Conservation (phyloP, 1,140 invertebrate species). For the Sitophilus oryzae region DNA sequence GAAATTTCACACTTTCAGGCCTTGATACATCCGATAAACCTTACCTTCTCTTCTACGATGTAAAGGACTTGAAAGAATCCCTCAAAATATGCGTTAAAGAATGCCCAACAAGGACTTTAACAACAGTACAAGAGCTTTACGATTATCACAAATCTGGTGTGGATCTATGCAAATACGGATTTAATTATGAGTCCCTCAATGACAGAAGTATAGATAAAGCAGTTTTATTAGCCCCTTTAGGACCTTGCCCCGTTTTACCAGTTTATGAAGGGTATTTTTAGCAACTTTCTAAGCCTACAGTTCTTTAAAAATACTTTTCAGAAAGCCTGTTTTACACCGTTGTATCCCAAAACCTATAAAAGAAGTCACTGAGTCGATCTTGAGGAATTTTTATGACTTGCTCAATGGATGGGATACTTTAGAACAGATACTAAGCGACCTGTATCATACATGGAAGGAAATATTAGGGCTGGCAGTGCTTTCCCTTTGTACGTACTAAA, state of each 20-base stretch:
- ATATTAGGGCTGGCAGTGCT: slow-evolving; percentile 75
- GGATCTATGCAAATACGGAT: slow-evolving; percentile 68
- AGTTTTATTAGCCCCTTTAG: slow-evolving; percentile 53
- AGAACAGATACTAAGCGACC: slow-evolving; percentile 79
- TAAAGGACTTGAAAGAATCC: slow-evolving; percentile 66
- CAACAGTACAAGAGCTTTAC: slow-evolving; percentile 60
- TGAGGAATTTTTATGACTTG: slow-evolving; percentile 69
- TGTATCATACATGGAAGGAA: slow-evolving; percentile 81
- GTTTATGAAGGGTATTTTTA: slow-evolving; percentile 56
- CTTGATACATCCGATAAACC: slow-evolving; percentile 73
- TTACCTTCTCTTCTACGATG: slow-evolving; percentile 79
- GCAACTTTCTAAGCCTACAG: not conserved
- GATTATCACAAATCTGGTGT: slow-evolving; percentile 65
- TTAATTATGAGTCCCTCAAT: slow-evolving; percentile 51
- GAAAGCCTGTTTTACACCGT: slow-evolving; percentile 74
- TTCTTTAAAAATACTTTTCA: slow-evolving; percentile 36
- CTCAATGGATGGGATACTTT: slow-evolving; percentile 83
- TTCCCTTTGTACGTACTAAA: slow-evolving; percentile 63
- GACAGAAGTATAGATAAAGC: slow-evolving; percentile 21
- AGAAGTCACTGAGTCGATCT: slow-evolving; percentile 54
- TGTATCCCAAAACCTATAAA: slow-evolving; percentile 72
- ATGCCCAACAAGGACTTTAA: slow-evolving; percentile 69
- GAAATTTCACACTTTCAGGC: slow-evolving; percentile 69
- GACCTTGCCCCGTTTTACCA: slow-evolving; percentile 66
- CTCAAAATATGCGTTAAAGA: slow-evolving; percentile 84